Evolutionary conservation across 2,888 invertebrate genomes (phyloP).

Genomic region (Pocota personata): DNA sequence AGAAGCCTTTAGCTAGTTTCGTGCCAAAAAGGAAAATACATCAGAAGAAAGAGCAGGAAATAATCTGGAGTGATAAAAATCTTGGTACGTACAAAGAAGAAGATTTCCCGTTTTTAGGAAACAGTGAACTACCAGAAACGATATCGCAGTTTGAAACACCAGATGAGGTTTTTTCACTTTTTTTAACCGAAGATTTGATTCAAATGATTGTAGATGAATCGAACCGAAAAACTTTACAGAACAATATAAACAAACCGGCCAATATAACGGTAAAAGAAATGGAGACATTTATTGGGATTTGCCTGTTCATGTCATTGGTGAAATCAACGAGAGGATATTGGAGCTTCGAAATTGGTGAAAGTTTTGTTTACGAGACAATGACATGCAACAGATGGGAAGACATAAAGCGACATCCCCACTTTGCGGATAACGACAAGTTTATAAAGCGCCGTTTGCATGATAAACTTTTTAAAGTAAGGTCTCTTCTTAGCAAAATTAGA

Average conservation of each 20-base stretch:
- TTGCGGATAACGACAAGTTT: too few species aligned
- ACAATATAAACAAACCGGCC: slow-evolving; percentile 12
- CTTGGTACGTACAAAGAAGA: slow-evolving; percentile 3
- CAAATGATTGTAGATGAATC: slow-evolving; percentile 30
- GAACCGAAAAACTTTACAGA: slow-evolving; percentile 20
- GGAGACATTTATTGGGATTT: background rate
- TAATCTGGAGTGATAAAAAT: slow-evolving; percentile 3
- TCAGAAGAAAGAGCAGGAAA: background rate
- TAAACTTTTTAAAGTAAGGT: slow-evolving; percentile 15
- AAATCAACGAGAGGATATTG: slow-evolving; percentile 5
- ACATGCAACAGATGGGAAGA: too few species aligned
- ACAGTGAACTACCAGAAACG: background rate
- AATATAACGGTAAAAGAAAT: slow-evolving; percentile 2
- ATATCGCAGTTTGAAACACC: slow-evolving; percentile 5
- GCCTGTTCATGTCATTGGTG: background rate
- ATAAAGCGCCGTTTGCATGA: background rate
- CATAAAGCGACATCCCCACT: too few species aligned
- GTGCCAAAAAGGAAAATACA: too few species aligned
- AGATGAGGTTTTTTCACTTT: slow-evolving; percentile 12
- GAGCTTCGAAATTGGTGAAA: background rate
- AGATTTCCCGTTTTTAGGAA: slow-evolving; percentile 10
- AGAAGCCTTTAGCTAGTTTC: too few species aligned
- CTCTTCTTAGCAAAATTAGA: slow-evolving; percentile 14
- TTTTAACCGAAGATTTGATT: slow-evolving; percentile 26
- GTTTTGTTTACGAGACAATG: background rate